phyloP scores from a whole-genome alignment of 2,797 vertebrate genomes.

The Crenichthys baileyi region DNA sequence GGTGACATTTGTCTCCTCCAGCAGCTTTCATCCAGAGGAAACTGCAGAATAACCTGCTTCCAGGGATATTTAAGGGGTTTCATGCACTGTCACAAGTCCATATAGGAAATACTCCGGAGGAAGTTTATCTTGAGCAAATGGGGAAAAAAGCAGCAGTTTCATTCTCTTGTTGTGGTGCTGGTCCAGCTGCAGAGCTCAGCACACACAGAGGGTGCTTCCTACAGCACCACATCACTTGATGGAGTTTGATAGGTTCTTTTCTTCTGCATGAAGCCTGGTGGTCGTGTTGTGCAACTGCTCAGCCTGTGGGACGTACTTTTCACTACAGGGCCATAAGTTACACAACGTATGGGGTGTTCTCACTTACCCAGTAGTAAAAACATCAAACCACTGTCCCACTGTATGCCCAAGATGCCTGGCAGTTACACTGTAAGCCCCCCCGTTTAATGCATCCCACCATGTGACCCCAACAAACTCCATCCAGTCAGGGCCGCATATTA shows the following conservation, averaged over 20 bases:
- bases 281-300: neutral
- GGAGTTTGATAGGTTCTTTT: no score
- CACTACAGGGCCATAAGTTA: no score
- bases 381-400: neutral
- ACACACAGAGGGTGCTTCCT: neutral
- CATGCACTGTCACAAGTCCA: neutral
- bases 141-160: neutral
- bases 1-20: neutral
- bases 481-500: neutral
- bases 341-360: no score
- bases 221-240: neutral
- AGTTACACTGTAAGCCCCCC: neutral
- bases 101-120: neutral
- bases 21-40: no score
- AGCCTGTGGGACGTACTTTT: neutral
- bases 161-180: neutral
- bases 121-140: neutral
- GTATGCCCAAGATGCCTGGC: neutral
- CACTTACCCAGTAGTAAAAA: neutral
- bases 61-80: neutral
- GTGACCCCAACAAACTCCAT: neutral
- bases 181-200: neutral
- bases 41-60: neutral
- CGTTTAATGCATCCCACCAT: neutral
- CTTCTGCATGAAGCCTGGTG: neutral